Base-by-base conservation (phyloP, 2,113 vertebrate genomes). In the Corythaeola cristata region DNA sequence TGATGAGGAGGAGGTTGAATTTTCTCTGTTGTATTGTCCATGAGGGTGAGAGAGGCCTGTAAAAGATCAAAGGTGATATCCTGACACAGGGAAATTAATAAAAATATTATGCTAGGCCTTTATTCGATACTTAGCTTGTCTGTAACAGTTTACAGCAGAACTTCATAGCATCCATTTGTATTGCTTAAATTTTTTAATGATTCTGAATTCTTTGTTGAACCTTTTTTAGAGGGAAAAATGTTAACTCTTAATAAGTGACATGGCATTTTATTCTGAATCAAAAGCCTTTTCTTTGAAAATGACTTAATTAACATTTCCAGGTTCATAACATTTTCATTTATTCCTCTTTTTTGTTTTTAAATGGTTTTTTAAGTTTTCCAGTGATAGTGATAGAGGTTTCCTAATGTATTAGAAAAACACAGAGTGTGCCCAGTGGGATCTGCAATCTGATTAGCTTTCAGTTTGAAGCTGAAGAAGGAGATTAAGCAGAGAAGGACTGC, bases 261-360 rank as follows among this genome's bases (percentile, higher is more conserved):
- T 47, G 93, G 86, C 91, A 93, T 96, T 98, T 97, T 97, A 97
- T 97, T 97, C 95, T 76, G 95, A 97, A 96, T 92, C 96, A 90
- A 96, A 96, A 98, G 88, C 60, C 97, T 97, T 92, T 97, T 97
- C 96, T 94, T 96, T 96, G 85, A 97, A 97, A 98, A 98, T 82
- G 41, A 76, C 97, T 98, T 98, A 97, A 98, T 98, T 98, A 98
- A 98, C 98, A 98, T 98, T 98, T 98, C 94, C 93, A 98, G 85
- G 96, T 98, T 96, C 95, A 96, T 98, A 98, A 98, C 97, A 98
- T 98, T 98, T 98, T 98, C 98, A 98, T 98, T 98, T 98, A 98
- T 97, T 97, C 96, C 95, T 96, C 97, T 97, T 97, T 93, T 98
- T 98, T 98, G 97, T 98, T 98, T 98, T 98, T 90, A 97, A 97